A percentile compares a stretch with the other conserved stretches of the same genome.
Conservation (phyloP, 2,797 vertebrate species). For the Euthynnus affinis region DNA sequence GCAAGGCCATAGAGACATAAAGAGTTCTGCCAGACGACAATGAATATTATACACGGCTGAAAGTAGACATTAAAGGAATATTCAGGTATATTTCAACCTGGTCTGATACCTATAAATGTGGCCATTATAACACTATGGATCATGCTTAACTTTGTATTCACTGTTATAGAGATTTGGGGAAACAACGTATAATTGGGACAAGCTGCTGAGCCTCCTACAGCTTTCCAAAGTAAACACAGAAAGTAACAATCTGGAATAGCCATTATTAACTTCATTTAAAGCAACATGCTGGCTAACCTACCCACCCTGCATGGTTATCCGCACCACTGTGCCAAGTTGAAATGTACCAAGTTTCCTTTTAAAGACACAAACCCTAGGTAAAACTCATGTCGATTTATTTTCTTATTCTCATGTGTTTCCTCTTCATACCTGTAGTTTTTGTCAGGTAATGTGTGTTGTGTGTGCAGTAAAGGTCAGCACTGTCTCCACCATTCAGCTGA, state of each 20-base stretch:
- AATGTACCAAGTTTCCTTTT: neutral
- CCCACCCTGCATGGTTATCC: too few species aligned
- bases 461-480: conserved; percentile 60
- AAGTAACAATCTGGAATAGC: too few species aligned
- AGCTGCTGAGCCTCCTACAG: neutral
- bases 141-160: neutral
- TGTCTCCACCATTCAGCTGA: conserved; percentile 55
- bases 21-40: conserved; percentile 24
- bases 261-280: too few species aligned
- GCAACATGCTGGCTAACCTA: too few species aligned
- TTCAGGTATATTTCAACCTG: too few species aligned
- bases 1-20: conserved; percentile 33
- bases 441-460: conserved; percentile 32
- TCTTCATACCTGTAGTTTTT: conserved; percentile 27
- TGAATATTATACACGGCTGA: neutral
- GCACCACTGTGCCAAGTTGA: too few species aligned
- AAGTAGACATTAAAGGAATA: conserved; percentile 15
- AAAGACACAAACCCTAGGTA: neutral
- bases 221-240: too few species aligned
- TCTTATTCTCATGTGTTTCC: neutral
- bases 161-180: too few species aligned
- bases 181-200: neutral
- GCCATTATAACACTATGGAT: neutral
- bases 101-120: neutral
- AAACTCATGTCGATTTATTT: neutral